These are phyloP conservation scores for Micrasema minimum DNA, from an alignment of 1,140 invertebrate genomes.

Conservation along the genomic window DNA sequence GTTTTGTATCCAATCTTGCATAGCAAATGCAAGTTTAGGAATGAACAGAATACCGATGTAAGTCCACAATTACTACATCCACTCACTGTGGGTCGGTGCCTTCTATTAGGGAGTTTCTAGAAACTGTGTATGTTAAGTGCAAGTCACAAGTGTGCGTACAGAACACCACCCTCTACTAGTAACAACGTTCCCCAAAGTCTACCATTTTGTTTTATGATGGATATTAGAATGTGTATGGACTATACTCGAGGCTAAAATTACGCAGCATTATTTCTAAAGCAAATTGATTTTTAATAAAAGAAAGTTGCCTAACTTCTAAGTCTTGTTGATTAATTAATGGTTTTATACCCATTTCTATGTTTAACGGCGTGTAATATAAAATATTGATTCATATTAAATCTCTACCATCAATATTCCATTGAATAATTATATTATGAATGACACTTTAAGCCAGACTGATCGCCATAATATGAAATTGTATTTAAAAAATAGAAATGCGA, in stretches of 20 bases:
- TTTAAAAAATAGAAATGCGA: constrained; percentile 48
- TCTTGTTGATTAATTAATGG: constrained; percentile 52
- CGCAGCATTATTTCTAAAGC: constrained; percentile 37
- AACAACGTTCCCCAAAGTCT: constrained; percentile 11
- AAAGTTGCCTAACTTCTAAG: constrained; percentile 48
- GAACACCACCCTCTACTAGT: constrained; percentile 8
- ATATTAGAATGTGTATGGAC: not conserved
- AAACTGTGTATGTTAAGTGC: not conserved
- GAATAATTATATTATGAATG: constrained; percentile 34
- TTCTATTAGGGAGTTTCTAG: constrained; percentile 45
- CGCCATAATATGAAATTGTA: constrained; percentile 46
- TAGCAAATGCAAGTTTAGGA: not conserved
- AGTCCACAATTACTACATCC: too few relatives aligned
- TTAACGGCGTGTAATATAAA: constrained; percentile 36
- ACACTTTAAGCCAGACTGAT: constrained; percentile 49
- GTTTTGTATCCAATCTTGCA: constrained; percentile 22
- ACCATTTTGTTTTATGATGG: not conserved
- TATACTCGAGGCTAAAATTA: constrained; percentile 26
- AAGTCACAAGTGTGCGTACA: constrained; percentile 7
- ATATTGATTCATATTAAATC: constrained; percentile 25
- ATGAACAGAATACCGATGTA: constrained; percentile 42
- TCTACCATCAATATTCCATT: constrained; percentile 30
- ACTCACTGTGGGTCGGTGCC: too few relatives aligned
- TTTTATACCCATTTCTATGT: constrained; percentile 51
- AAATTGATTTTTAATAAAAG: constrained; percentile 39